A percentile compares a stretch with the other conserved stretches of the same genome.
Evolutionary conservation across 2,797 vertebrate genomes (phyloP).

Genomic region (Gila robusta): DNA sequence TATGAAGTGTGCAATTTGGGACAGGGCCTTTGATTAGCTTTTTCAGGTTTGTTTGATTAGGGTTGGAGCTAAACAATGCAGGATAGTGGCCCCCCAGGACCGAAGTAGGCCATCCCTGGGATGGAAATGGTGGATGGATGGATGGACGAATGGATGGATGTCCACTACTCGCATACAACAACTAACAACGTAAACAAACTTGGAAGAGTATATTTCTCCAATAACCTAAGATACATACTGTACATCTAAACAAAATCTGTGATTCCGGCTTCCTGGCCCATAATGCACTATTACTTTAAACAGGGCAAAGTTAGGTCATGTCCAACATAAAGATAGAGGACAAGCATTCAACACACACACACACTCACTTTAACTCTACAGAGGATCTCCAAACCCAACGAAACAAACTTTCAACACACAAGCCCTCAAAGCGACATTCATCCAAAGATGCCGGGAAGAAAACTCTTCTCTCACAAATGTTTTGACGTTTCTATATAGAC

Average conservation of each 20-base stretch:
- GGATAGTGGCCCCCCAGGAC: background rate
- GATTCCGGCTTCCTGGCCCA: background rate
- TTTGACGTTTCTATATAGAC: conserved; percentile 33
- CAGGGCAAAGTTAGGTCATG: conserved; percentile 13
- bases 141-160: background rate
- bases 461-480: conserved; percentile 17
- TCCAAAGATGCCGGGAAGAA: conserved; percentile 43
- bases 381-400: background rate
- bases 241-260: conserved; percentile 3
- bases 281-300: background rate
- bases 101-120: background rate
- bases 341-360: background rate
- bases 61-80: background rate
- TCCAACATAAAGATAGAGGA: conserved; percentile 28
- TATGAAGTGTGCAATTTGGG: background rate
- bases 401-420: conserved; percentile 25
- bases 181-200: background rate
- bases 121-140: background rate
- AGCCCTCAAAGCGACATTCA: conserved; percentile 3
- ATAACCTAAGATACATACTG: background rate
- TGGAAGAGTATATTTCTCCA: background rate
- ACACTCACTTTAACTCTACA: conserved; percentile 4
- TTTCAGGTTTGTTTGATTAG: background rate
- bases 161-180: background rate
- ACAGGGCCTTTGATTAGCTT: background rate